Conservation (phyloP, 2,113 vertebrate genomes). For the Pao palembangensis region DNA sequence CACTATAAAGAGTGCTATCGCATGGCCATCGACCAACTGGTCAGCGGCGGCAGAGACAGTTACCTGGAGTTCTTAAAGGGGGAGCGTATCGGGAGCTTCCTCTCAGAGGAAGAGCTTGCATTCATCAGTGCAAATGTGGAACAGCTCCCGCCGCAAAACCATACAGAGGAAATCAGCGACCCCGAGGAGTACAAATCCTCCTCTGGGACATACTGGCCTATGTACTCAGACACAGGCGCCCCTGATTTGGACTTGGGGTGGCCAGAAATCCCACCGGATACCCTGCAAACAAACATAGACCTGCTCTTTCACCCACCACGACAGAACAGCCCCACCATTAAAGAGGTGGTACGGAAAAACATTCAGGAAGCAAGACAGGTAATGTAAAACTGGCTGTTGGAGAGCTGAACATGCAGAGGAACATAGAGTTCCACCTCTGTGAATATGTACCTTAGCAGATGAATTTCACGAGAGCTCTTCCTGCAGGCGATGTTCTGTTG, state of each 20-base stretch:
- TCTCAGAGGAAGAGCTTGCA: slow-evolving; percentile 86
- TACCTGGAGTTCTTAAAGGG: slow-evolving; percentile 86
- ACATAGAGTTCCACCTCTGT: too few species aligned
- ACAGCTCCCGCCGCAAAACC: slow-evolving; percentile 59
- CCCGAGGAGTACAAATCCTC: slow-evolving; percentile 79
- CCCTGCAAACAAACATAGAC: slow-evolving; percentile 83
- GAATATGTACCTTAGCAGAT: too few species aligned
- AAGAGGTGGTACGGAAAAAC: slow-evolving; percentile 89
- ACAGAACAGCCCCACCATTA: slow-evolving; percentile 88
- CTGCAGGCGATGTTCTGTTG: slow-evolving; percentile 17
- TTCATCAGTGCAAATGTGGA: slow-evolving; percentile 83
- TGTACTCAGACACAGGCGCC: slow-evolving; percentile 87
- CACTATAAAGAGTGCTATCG: slow-evolving; percentile 95
- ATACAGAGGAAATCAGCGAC: slow-evolving; percentile 66
- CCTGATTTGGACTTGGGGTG: slow-evolving; percentile 95
- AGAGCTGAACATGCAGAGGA: neutral
- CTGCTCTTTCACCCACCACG: slow-evolving; percentile 91
- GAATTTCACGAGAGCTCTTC: neutral
- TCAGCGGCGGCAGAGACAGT: slow-evolving; percentile 77
- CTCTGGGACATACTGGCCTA: slow-evolving; percentile 94
- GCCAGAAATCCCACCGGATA: slow-evolving; percentile 82
- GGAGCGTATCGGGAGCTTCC: slow-evolving; percentile 83
- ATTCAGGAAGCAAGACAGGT: slow-evolving; percentile 94
- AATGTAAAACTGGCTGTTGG: slow-evolving; percentile 45
- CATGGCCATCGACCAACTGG: slow-evolving; percentile 86